A percentile compares a stretch with the other conserved stretches of the same genome.
phyloP scores from a whole-genome alignment of 2,888 invertebrate genomes.

The Eupeodes luniger region DNA sequence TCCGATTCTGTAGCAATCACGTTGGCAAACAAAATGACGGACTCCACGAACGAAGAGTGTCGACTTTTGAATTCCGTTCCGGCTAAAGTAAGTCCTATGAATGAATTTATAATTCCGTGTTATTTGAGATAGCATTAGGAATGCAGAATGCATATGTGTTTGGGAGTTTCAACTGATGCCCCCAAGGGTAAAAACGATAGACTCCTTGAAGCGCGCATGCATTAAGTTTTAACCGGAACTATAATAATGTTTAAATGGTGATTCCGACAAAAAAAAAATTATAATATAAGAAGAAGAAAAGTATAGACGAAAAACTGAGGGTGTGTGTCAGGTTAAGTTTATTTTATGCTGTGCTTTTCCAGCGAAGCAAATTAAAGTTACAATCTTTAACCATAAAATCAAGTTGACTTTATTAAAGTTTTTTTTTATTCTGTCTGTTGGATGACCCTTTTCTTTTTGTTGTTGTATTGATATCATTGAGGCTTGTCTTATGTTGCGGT shows the following conservation, averaged over 20 bases:
- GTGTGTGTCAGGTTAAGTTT: slow-evolving; percentile 8
- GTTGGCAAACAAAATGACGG: slow-evolving; percentile 65
- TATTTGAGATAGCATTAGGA: slow-evolving; percentile 68
- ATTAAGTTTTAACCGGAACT: slow-evolving; percentile 51
- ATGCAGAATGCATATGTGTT: slow-evolving; percentile 70
- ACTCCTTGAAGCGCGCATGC: slow-evolving; percentile 59
- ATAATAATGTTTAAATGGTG: slow-evolving; percentile 21
- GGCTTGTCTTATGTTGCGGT: background rate
- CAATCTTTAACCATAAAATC: slow-evolving; percentile 40
- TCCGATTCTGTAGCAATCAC: slow-evolving; percentile 46
- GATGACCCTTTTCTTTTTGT: slow-evolving; percentile 36
- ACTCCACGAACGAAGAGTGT: slow-evolving; percentile 35
- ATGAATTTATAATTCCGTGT: slow-evolving; percentile 71
- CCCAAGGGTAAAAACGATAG: slow-evolving; percentile 58
- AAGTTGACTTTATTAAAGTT: slow-evolving; percentile 43
- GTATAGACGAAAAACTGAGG: background rate
- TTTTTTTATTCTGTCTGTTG: slow-evolving; percentile 16
- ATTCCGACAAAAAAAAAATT: background rate
- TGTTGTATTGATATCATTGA: background rate
- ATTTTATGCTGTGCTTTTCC: slow-evolving; percentile 14
- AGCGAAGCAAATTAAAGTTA: slow-evolving; percentile 39
- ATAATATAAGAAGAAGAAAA: background rate
- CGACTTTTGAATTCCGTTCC: slow-evolving; percentile 52
- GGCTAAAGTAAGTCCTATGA: slow-evolving; percentile 54
- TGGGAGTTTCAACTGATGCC: slow-evolving; percentile 24